Base-by-base conservation (phyloP, 2,888 invertebrate species). In the Philaethria dido region DNA sequence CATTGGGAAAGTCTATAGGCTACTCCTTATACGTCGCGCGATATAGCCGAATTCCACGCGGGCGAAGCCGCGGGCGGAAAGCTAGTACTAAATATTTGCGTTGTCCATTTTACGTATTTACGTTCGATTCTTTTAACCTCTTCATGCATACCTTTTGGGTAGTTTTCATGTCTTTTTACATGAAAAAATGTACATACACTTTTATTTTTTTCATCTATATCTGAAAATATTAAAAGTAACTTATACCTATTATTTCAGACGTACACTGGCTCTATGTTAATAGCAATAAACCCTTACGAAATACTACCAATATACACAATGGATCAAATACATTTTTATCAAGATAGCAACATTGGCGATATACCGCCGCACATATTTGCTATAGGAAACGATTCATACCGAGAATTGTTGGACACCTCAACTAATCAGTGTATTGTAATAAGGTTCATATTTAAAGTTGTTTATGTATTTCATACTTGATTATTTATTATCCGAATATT, bases 231-330 rank as follows among this genome's bases (percentile, higher is more conserved):
- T 11, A 18, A 39, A 3, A 29, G 39, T 42, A 20, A 33, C 22
- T 50, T 39, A 39, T 20, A 36, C 25, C 6, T 55, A 57, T 45
- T 4, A 16, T 85, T 86, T 39, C 86, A 99, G 98, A 99, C 99
- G 0, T 99, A 98, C 84, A 98, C 98, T 0, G 98, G 99, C 9
- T 95, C 97, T 1, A 98, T 99, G 95, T 93, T 99, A 80, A 96
- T 99, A 75, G 98, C 99, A 3, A 96, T 99, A 44, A 99, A 99
- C 89, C 99, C 99, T 0, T 99, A 99, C 83, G 97, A 98, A 90
- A 95, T 98, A 69, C 92, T 99, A 70, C 97, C 98, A n/a, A 98
- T 99, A 82, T 99, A 99, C 85, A 98, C 97, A 2, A 95, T 96
- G 77, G 96, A 97, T 66, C 96, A 98, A 85, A 97, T 99, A 74